Evolutionary conservation across 1,140 invertebrate genomes (phyloP).

Genomic region (Philopotamus ludificatus): DNA sequence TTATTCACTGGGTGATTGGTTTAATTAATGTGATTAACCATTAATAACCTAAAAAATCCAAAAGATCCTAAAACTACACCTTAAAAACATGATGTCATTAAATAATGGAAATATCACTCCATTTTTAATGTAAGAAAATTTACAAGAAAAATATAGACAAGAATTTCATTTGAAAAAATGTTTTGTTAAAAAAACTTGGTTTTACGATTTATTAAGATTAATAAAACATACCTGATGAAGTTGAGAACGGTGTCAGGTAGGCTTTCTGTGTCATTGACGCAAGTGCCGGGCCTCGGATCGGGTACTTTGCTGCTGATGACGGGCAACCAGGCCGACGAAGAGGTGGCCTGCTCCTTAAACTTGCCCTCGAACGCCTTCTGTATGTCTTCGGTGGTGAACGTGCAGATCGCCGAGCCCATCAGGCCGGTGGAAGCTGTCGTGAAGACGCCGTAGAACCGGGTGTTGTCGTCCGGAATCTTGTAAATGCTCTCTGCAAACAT

Average conservation of each 20-base stretch:
- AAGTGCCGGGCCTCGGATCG: constrained; percentile 85
- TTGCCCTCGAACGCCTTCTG: constrained; percentile 87
- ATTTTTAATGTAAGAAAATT: no score
- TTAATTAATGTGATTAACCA: no score
- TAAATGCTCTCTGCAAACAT: constrained; percentile 78
- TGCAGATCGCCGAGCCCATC: constrained; percentile 91
- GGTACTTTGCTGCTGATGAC: constrained; percentile 84
- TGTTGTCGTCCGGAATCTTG: constrained; percentile 83
- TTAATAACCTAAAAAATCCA: no score
- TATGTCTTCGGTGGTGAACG: constrained; percentile 85
- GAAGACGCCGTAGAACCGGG: constrained; percentile 92
- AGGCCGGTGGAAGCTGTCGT: constrained; percentile 90
- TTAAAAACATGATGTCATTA: no score
- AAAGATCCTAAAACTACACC: no score
- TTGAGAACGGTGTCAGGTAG: constrained; percentile 86
- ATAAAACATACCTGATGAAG: constrained; percentile 69
- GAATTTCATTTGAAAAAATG: no score
- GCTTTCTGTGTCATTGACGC: constrained; percentile 84
- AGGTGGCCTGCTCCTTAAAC: constrained; percentile 90
- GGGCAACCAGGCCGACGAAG: constrained; percentile 87
- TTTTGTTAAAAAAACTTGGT: no score
- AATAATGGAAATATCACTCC: no score
- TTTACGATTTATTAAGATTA: no score
- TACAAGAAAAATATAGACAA: no score
- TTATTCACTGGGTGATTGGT: no score